Conservation (phyloP, 1,140 invertebrate species). For the Ceratosolen fusciceps region DNA sequence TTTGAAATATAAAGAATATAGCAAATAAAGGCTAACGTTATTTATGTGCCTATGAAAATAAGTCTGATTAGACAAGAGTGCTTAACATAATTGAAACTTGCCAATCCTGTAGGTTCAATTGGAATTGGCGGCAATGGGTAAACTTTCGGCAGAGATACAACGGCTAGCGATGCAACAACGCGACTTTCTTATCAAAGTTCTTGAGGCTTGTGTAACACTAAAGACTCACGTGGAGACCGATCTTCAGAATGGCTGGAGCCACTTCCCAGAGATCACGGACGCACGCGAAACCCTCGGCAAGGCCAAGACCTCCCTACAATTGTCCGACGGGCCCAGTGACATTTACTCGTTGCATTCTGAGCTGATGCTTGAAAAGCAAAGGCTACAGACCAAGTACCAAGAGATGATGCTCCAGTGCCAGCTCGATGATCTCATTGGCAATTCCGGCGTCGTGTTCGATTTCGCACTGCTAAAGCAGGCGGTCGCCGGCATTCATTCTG, state of each 20-base stretch:
- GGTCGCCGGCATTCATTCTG: constrained; percentile 75
- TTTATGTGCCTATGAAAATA: too few relatives aligned
- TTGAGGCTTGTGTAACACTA: constrained; percentile 80
- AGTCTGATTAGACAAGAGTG: neutral
- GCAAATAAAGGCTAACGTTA: too few relatives aligned
- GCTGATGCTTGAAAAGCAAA: constrained; percentile 75
- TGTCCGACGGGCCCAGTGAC: constrained; percentile 74
- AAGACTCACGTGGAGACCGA: constrained; percentile 82
- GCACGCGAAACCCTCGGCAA: constrained; percentile 76
- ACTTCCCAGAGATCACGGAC: constrained; percentile 77
- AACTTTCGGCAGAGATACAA: constrained; percentile 76
- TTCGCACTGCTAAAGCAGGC: constrained; percentile 78
- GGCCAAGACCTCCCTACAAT: constrained; percentile 73
- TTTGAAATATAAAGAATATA: too few relatives aligned
- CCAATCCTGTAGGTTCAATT: constrained; percentile 66
- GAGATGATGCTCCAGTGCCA: constrained; percentile 82
- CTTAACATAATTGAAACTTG: neutral
- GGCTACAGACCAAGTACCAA: constrained; percentile 78
- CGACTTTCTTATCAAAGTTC: constrained; percentile 80
- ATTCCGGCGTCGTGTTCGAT: constrained; percentile 77
- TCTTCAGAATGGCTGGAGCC: constrained; percentile 77
- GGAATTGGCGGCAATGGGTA: constrained; percentile 71
- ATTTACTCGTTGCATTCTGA: constrained; percentile 74
- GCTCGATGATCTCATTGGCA: constrained; percentile 79
- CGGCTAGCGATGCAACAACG: constrained; percentile 78